Base-by-base conservation (phyloP, 2,888 invertebrate genomes). In the Catocala fraxini region DNA sequence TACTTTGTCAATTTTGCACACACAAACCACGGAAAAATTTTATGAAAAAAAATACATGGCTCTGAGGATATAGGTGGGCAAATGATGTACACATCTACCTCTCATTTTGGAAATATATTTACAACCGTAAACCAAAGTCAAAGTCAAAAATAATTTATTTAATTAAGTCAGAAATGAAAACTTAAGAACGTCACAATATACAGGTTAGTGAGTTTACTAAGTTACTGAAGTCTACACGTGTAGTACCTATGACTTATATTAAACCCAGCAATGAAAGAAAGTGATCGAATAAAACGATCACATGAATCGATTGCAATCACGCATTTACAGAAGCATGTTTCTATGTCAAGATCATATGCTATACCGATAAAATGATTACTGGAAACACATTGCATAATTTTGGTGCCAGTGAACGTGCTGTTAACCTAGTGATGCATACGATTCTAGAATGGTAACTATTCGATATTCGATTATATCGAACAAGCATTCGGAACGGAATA, bases 301-400 rank as follows among this genome's bases (percentile, higher is more conserved):
- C n/a, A n/a, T 34, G 10, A 56, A 25, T 39, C 42, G 53, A n/a
- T 39, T 59, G 52, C 45, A 54, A 58, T 64, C n/a, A 52, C 42
- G 49, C 25, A 9, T 9, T 48, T 42, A 46, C 63, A 45, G 67
- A 67, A 51, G 35, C 15, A 42, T n/a, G 59, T 59, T 65, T 69
- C 66, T 65, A 71, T 81, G 82, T 82, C 82, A 83, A 83, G 82
- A 72, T 81, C 82, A 75, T 64, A 56, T 25, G 65, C 5, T 58
- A 46, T 39, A 39, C 35, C 35, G 35, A 39, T 25, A 25, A 6
- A 1, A 12, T 53, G 42, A 46, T 33, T 39, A 15, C 51, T 56
- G 39, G 51, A 62, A 48, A 45, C 5, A 45, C 11, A 6, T 45
- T 45, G 6, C 45, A 13, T 13, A 45, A 45, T 13, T 0, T n/a